Percentiles rank a stretch among this genome's conserved stretches.
Evolutionary conservation across 2,888 invertebrate genomes (phyloP).

Genomic region (Clivina fossor): DNA sequence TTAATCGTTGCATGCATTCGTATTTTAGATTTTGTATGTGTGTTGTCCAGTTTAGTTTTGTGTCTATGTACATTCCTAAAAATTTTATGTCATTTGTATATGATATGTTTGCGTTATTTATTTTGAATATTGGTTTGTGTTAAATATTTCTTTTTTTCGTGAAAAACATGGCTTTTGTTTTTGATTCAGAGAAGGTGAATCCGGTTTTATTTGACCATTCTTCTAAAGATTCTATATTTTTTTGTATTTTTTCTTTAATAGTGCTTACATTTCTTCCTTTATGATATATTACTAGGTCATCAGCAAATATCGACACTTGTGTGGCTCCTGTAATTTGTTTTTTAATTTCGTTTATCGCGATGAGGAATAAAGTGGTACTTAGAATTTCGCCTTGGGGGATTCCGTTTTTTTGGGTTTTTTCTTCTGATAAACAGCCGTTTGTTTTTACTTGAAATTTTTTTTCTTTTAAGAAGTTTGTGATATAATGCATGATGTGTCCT

Average conservation of each 20-base stretch:
- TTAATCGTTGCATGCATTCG: conserved; percentile 14
- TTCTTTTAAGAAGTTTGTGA: conserved; percentile 4
- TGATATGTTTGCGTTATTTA: conserved; percentile 3
- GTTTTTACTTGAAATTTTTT: conserved; percentile 2
- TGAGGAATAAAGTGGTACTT: conserved; percentile 33
- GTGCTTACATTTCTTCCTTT: conserved; percentile 26
- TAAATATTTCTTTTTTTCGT: background rate
- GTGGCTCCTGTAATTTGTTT: conserved; percentile 8
- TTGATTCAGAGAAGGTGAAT: conserved; percentile 31
- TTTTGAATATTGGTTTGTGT: conserved; percentile 6
- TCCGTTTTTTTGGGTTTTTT: conserved; percentile 10
- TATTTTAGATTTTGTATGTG: conserved; percentile 15
- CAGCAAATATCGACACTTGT: conserved; percentile 25
- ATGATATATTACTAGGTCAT: conserved; percentile 32
- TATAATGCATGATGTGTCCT: background rate
- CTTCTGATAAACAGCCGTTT: conserved; percentile 1
- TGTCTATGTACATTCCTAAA: conserved; percentile 14
- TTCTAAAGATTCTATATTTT: conserved; percentile 25
- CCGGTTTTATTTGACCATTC: conserved; percentile 20
- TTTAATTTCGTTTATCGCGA: conserved; percentile 31
- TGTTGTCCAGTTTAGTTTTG: conserved; percentile 12
- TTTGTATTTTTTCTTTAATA: conserved; percentile 17
- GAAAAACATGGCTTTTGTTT: conserved; percentile 27
- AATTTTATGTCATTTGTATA: conserved; percentile 10
- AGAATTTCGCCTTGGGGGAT: conserved; percentile 16